These are phyloP conservation scores for Varecia variegata DNA, from an alignment of 2,797 vertebrate genomes.

Conservation along the genomic window DNA sequence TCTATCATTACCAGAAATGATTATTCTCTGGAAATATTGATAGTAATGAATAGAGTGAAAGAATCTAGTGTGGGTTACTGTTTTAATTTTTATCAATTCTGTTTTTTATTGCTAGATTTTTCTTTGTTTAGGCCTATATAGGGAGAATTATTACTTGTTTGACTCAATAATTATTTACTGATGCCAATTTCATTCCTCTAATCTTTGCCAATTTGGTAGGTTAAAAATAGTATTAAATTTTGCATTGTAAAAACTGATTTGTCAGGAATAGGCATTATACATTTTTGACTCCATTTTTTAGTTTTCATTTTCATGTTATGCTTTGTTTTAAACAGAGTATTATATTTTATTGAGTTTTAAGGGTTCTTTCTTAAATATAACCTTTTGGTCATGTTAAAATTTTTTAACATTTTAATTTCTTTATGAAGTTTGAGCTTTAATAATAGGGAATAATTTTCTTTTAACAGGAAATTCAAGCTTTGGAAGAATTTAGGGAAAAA, in stretches of 20 bases:
- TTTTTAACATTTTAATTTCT: constrained; percentile 57
- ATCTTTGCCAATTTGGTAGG: constrained; percentile 31
- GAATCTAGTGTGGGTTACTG: background rate
- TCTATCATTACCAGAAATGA: background rate
- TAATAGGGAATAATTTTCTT: constrained; percentile 66
- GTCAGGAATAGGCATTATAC: background rate
- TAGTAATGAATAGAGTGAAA: constrained; percentile 37
- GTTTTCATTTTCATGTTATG: constrained; percentile 25
- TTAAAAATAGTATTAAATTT: constrained; percentile 54
- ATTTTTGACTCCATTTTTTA: constrained; percentile 46
- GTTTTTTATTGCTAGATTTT: constrained; percentile 12
- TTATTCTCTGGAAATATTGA: constrained; percentile 37
- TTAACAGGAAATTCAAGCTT: constrained; percentile 91
- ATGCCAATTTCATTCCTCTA: background rate
- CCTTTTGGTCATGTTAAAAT: background rate
- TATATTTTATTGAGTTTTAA: constrained; percentile 43
- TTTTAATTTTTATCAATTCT: constrained; percentile 50
- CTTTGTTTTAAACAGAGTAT: constrained; percentile 27
- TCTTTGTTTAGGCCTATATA: background rate
- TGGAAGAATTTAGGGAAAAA: constrained; percentile 96
- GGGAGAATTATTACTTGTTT: constrained; percentile 20
- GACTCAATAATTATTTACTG: constrained; percentile 37
- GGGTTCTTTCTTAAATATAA: background rate
- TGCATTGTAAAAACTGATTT: constrained; percentile 45
- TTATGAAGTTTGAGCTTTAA: constrained; percentile 45